Evolutionary conservation across 2,797 vertebrate species (phyloP).

Genomic region (Adelosebastes latens): DNA sequence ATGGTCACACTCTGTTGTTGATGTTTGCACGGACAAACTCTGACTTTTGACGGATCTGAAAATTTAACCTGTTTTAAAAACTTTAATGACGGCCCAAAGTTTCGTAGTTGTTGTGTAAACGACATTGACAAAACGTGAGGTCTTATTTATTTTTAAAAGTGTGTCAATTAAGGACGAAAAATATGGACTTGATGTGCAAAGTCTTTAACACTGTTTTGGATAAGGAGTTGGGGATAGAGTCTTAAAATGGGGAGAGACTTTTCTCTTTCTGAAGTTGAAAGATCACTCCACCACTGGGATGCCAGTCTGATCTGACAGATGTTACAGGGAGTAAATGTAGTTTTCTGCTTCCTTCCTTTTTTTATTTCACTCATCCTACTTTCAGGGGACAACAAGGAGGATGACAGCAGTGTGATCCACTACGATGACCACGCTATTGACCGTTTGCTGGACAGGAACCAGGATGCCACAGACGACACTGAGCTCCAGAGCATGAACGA

Average conservation of each 20-base stretch:
- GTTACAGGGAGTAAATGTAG: neutral
- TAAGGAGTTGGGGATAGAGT: neutral
- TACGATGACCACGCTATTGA: constrained; percentile 97
- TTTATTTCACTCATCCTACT: constrained; percentile 4
- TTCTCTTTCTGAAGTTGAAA: neutral
- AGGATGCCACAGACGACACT: constrained; percentile 95
- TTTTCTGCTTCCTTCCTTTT: neutral
- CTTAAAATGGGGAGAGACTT: neutral
- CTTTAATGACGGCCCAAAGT: too few relatives aligned
- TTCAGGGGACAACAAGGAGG: constrained; percentile 94
- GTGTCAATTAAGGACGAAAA: too few relatives aligned
- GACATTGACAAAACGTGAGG: too few relatives aligned
- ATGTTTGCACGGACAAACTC: too few relatives aligned
- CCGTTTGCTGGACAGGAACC: constrained; percentile 93
- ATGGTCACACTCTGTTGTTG: too few relatives aligned
- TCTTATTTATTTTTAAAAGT: too few relatives aligned
- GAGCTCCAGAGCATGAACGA: constrained; percentile 99
- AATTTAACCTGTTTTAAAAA: too few relatives aligned
- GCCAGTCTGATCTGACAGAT: neutral
- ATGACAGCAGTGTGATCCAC: constrained; percentile 97
- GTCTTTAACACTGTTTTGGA: neutral
- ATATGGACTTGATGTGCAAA: too few relatives aligned
- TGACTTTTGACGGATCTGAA: too few relatives aligned
- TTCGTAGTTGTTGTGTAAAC: too few relatives aligned
- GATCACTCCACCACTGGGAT: neutral